Percentiles rank a stretch among this genome's conserved stretches.
phyloP scores from a whole-genome alignment of 2,888 invertebrate genomes.

The Chymomyza fuscimana region DNA sequence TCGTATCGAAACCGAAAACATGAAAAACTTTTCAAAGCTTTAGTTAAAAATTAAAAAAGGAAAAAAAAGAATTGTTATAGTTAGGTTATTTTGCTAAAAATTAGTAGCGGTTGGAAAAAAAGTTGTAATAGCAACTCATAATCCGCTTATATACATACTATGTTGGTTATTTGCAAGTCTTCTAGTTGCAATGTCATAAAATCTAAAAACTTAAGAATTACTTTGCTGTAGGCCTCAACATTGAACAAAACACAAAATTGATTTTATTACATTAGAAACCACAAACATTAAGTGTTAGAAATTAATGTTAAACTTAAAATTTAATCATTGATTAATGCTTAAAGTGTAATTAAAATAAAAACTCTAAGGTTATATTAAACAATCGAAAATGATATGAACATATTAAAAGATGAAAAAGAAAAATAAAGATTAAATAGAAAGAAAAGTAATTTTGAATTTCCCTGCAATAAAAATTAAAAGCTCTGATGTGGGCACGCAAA shows the following conservation, averaged over 20 bases:
- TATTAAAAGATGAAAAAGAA: background rate
- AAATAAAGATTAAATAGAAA: background rate
- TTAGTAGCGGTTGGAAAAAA: background rate
- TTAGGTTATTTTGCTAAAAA: constrained; percentile 7
- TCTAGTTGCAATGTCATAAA: background rate
- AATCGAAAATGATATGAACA: background rate
- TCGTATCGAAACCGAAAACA: constrained; percentile 24
- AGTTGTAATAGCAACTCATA: background rate
- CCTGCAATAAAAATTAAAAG: background rate
- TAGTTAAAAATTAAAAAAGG: constrained; percentile 33
- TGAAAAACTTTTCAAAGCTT: constrained; percentile 41
- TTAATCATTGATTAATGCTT: background rate
- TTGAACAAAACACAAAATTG: constrained; percentile 44
- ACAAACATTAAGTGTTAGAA: constrained; percentile 15
- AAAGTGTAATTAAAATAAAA: background rate
- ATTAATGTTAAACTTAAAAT: background rate
- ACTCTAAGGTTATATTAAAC: background rate
- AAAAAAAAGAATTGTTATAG: constrained; percentile 5
- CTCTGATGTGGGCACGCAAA: background rate
- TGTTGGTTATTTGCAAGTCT: background rate
- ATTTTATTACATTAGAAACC: constrained; percentile 30
- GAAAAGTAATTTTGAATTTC: background rate
- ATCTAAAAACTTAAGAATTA: background rate
- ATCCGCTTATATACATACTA: background rate
- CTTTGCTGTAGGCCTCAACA: background rate